phyloP scores from a whole-genome alignment of 2,113 vertebrate species.

The Ranitomeya imitator region DNA sequence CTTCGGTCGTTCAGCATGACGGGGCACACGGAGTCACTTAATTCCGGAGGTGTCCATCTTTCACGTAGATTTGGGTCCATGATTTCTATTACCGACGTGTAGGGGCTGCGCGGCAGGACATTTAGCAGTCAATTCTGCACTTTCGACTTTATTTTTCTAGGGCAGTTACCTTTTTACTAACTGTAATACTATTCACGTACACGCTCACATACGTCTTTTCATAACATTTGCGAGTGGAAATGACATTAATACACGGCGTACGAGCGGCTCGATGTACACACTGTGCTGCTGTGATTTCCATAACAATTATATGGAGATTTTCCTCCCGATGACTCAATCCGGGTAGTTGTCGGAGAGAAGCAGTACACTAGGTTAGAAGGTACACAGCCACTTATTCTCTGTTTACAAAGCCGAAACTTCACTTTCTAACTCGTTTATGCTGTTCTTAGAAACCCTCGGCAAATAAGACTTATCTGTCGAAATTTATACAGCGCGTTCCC shows the following conservation, averaged over 20 bases:
- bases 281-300: conserved; percentile 43
- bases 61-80: background rate
- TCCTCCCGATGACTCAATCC: conserved; percentile 28
- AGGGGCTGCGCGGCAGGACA: background rate
- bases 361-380: conserved; percentile 38
- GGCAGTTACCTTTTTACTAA: background rate
- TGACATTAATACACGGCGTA: conserved; percentile 2
- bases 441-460: background rate
- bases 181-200: background rate
- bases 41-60: too few relatives aligned
- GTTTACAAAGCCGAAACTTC: conserved; percentile 5
- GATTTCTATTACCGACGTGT: background rate
- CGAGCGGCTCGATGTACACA: background rate
- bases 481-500: background rate
- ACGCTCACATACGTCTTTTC: conserved; percentile 11
- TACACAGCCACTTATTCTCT: conserved; percentile 14
- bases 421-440: background rate
- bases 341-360: conserved; percentile 4
- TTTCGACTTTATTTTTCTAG: background rate
- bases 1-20: too few relatives aligned
- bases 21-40: too few relatives aligned
- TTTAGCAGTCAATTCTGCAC: background rate
- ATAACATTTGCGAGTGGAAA: conserved; percentile 39
- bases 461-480: background rate
- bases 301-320: conserved; percentile 49